phyloP scores from a whole-genome alignment of 2,797 vertebrate genomes.

The Arctocebus calabarensis region DNA sequence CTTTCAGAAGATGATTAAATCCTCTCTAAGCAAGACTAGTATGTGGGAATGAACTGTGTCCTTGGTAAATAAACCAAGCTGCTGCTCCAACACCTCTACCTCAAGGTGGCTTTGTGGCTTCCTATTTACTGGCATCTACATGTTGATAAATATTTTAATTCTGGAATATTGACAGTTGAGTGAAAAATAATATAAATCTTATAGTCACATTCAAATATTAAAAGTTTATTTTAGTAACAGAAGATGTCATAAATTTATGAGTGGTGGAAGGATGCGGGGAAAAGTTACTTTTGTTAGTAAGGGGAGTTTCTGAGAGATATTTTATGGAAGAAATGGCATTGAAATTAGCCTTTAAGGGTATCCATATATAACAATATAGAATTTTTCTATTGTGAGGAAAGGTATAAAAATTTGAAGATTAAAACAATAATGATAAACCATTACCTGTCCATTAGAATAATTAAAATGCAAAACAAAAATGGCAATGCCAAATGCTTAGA shows the following conservation, averaged over 20 bases:
- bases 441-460: background rate
- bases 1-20: background rate
- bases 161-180: background rate
- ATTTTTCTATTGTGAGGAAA: background rate
- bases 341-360: background rate
- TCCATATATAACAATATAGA: background rate
- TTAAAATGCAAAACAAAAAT: background rate
- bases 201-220: background rate
- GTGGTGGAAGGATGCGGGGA: background rate
- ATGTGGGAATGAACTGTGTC: background rate
- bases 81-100: background rate
- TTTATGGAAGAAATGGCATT: background rate
- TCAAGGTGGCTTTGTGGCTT: background rate
- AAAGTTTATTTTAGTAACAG: background rate
- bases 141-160: background rate
- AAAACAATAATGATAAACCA: background rate
- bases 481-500: background rate
- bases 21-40: background rate
- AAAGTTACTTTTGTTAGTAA: background rate
- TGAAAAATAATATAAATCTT: background rate
- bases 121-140: background rate
- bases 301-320: background rate
- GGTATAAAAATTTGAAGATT: background rate
- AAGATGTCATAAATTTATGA: background rate
- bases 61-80: background rate